These are phyloP conservation scores for Drosophila erecta DNA, from an alignment of 1,140 invertebrate genomes.

Conservation along the genomic window DNA sequence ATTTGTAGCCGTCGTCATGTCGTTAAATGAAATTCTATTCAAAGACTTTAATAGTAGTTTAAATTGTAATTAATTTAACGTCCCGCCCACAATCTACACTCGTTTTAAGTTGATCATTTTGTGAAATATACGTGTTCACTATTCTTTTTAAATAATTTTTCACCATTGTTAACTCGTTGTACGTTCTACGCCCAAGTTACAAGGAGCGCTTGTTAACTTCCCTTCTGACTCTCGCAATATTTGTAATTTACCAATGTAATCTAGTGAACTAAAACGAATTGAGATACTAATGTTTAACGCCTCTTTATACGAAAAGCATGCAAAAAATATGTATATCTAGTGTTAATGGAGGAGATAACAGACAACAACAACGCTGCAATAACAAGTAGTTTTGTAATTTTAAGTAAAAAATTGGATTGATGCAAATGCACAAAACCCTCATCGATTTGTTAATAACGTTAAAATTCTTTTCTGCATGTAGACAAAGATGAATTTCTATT, in stretches of 20 bases:
- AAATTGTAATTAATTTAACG: conserved; percentile 55
- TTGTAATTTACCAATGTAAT: conserved; percentile 64
- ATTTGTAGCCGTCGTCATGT: conserved; percentile 28
- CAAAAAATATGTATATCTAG: conserved; percentile 53
- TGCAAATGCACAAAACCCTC: conserved; percentile 50
- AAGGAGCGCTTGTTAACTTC: conserved; percentile 49
- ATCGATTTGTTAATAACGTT: conserved; percentile 33
- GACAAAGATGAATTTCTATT: conserved; percentile 41
- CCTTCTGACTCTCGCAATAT: conserved; percentile 60
- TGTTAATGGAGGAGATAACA: conserved; percentile 46
- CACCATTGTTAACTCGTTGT: conserved; percentile 75
- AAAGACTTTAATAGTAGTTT: conserved; percentile 75
- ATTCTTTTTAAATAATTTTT: conserved; percentile 38
- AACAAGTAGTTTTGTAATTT: conserved; percentile 43
- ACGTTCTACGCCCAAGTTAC: conserved; percentile 64
- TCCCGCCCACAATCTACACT: conserved; percentile 44
- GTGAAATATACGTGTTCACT: conserved; percentile 41
- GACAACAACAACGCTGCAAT: conserved; percentile 52
- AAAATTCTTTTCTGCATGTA: conserved; percentile 60
- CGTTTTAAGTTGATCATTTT: conserved; percentile 56
- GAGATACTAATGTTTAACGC: conserved; percentile 69
- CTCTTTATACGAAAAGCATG: conserved; percentile 51
- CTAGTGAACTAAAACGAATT: conserved; percentile 58
- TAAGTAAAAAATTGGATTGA: conserved; percentile 43
- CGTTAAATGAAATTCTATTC: conserved; percentile 56